Evolutionary conservation across 2,888 invertebrate genomes (phyloP), one percentile per base, ranked within the genome.

Genomic region (Ennomos quercinarius): DNA sequence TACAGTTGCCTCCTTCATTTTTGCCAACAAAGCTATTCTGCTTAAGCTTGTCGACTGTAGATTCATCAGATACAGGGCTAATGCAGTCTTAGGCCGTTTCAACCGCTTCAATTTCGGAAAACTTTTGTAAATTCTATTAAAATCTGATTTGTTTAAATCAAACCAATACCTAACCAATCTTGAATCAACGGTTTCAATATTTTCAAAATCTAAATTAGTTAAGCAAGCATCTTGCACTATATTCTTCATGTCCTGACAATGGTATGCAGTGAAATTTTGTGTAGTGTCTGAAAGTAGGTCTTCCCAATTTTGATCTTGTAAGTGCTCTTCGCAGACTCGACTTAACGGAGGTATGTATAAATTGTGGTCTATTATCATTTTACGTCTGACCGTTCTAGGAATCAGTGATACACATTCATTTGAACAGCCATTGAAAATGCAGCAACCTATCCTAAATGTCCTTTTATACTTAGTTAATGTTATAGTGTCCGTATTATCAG

Each of bases 291-390:
- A 8, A 1, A 45, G 10, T n/a, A 61, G 9, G 0, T 61, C 60
- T 12, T 56, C 56, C 60, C 55, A 61, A 39, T 61, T 61, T n/a
- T 61, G 60, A 9, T 61, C 60, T 56, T 56, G 51, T 10, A 37
- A n/a, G 11, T 61, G 60, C 36, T 36, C 13, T 4, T 12, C 13
- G 48, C 60, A 61, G 3, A 42, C 56, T 52, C 52, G 36, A 44
- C 51, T 61, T 1, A 36, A 34, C 39, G 9, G n/a, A 1, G 48
- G 40, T 1, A 61, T 43, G 34, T 61, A 61, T 2, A 41, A 11
- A 12, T 61, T 52, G 10, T 48, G 41, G 11, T 61, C 47, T 12
- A 44, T 38, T 9, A 52, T 10, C 37, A 61, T 6, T 48, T 46
- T 48, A 9, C 48, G 55, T 52, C 55, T 17, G 10, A 61, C 43